Conservation (phyloP, 2,113 vertebrate species). For the Rhizomys pruinosus region DNA sequence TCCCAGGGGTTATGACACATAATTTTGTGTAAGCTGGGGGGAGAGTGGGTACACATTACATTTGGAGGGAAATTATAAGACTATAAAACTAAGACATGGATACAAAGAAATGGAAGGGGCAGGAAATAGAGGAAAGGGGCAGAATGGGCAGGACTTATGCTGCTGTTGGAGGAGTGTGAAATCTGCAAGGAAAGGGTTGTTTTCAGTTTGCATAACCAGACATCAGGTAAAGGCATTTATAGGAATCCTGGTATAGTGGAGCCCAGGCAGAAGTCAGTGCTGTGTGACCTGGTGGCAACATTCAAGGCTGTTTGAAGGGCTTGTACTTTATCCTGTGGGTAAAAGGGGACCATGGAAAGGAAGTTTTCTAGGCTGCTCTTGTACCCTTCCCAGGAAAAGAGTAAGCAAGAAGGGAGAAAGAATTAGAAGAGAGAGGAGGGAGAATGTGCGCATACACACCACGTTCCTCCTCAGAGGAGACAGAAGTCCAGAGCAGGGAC, state of each 20-base stretch:
- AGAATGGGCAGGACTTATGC: background rate
- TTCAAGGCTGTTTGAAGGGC: background rate
- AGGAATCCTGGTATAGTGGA: background rate
- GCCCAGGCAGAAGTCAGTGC: background rate
- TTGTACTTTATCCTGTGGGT: background rate
- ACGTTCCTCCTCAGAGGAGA: background rate
- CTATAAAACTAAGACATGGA: constrained; percentile 18
- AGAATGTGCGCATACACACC: background rate
- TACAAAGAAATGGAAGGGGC: background rate
- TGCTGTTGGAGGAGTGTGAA: background rate
- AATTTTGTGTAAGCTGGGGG: background rate
- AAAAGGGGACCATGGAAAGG: background rate
- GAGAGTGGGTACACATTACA: background rate
- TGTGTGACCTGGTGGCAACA: background rate
- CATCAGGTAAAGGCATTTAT: background rate
- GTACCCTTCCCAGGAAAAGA: background rate
- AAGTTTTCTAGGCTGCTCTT: background rate
- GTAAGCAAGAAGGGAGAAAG: background rate
- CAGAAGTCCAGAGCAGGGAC: background rate
- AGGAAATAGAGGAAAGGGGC: background rate
- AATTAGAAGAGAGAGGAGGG: background rate
- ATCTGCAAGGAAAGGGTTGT: background rate
- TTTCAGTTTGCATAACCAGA: background rate
- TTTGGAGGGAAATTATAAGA: background rate
- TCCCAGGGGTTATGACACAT: background rate